Evolutionary conservation across 2,888 invertebrate species (phyloP).

Genomic region (Eupithecia centaureata): DNA sequence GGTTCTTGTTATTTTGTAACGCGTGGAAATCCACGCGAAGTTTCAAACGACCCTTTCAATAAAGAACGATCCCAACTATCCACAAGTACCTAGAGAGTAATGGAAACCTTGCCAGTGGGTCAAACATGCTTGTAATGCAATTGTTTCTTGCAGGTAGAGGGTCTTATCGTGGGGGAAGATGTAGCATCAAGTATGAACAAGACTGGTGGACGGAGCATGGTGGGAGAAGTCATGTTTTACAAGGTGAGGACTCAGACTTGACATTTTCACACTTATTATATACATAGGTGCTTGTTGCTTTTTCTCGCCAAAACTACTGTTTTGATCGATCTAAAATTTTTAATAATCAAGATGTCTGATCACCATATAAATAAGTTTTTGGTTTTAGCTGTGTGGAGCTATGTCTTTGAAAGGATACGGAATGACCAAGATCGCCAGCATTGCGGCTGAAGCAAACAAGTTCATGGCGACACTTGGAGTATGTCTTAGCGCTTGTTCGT

Average conservation of each 20-base stretch:
- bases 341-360: background rate
- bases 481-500: constrained; percentile 86
- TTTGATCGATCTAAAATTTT: background rate
- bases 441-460: constrained; percentile 75
- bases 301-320: too few species aligned
- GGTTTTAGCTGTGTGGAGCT: constrained; percentile 87
- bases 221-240: constrained; percentile 85
- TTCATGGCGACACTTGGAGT: constrained; percentile 88
- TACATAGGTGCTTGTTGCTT: too few species aligned
- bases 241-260: constrained; percentile 64
- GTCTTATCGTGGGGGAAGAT: constrained; percentile 88
- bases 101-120: too few species aligned
- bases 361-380: background rate
- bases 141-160: constrained; percentile 69
- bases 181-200: constrained; percentile 82
- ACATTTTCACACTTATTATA: too few species aligned
- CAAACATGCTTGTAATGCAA: too few species aligned
- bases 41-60: too few species aligned
- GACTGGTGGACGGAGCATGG: constrained; percentile 87
- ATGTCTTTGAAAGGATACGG: constrained; percentile 86
- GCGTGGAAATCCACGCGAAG: too few species aligned
- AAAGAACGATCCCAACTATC: too few species aligned
- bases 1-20: too few species aligned
- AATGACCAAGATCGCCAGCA: constrained; percentile 82
- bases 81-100: too few species aligned